These are phyloP conservation scores for Exephanes ischioxanthus DNA, from an alignment of 2,888 invertebrate genomes.

Conservation along the genomic window DNA sequence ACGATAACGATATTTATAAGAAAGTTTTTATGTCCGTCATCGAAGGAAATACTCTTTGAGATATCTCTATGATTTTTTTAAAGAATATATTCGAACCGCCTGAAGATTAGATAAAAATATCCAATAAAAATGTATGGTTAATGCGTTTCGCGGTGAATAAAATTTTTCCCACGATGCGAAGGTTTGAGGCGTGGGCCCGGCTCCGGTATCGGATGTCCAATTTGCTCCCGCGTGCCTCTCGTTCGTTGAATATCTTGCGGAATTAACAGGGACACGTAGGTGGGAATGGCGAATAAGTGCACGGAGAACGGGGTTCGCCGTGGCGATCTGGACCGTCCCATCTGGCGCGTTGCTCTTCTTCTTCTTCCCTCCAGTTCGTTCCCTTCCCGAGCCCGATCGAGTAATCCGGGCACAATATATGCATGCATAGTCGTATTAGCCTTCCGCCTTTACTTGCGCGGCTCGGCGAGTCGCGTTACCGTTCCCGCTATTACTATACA, in stretches of 20 bases:
- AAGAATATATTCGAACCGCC: background rate
- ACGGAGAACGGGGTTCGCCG: background rate
- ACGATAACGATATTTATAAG: background rate
- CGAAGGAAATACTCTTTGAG: background rate
- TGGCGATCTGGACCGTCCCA: conserved; percentile 17
- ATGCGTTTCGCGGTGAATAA: background rate
- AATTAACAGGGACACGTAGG: conserved; percentile 12
- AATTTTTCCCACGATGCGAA: background rate
- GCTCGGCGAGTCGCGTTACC: conserved; percentile 76
- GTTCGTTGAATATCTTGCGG: conserved; percentile 62
- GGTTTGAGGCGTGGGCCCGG: conserved; percentile 2
- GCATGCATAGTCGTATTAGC: background rate
- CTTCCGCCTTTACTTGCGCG: conserved; percentile 28
- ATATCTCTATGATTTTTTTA: background rate
- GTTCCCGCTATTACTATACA: conserved; percentile 71
- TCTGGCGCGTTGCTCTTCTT: conserved; percentile 40
- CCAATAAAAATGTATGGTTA: background rate
- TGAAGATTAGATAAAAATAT: background rate
- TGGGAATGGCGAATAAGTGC: background rate
- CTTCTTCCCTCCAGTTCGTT: conserved; percentile 35
- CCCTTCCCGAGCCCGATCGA: background rate
- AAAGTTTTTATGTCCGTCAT: background rate
- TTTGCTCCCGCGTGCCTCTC: conserved; percentile 68
- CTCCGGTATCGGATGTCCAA: conserved; percentile 72
- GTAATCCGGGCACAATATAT: conserved; percentile 32